These are phyloP conservation scores for Lemur catta DNA, from an alignment of 2,797 vertebrate genomes.

Conservation along the genomic window DNA sequence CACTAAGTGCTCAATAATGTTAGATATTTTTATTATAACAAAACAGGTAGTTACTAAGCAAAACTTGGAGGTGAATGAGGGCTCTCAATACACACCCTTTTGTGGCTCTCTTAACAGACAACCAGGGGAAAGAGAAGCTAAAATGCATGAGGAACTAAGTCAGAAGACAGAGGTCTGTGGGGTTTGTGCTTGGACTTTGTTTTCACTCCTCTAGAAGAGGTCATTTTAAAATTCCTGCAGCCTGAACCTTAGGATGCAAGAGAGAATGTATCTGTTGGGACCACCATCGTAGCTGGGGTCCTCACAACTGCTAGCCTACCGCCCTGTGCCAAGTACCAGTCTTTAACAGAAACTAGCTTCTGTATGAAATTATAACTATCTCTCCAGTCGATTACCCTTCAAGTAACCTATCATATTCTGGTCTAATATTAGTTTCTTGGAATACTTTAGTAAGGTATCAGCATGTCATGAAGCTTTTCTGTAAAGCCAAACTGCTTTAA, in stretches of 20 bases:
- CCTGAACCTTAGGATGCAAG: not conserved
- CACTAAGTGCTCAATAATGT: not conserved
- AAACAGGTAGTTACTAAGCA: not conserved
- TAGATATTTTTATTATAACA: slow-evolving; percentile 20
- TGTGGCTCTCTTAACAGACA: not conserved
- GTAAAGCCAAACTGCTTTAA: slow-evolving; percentile 5
- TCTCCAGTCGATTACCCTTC: not conserved
- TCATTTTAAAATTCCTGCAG: not conserved
- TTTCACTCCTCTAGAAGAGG: not conserved
- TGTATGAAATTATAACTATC: not conserved
- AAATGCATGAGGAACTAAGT: not conserved
- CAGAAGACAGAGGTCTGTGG: not conserved
- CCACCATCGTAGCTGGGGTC: not conserved
- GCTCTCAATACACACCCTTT: not conserved
- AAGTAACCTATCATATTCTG: not conserved
- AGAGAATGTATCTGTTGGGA: not conserved
- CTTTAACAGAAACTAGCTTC: slow-evolving; percentile 7
- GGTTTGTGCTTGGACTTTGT: not conserved
- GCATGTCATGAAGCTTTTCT: not conserved
- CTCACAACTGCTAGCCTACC: not conserved
- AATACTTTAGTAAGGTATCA: slow-evolving; percentile 1
- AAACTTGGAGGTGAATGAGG: not conserved
- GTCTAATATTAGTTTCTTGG: slow-evolving; percentile 41
- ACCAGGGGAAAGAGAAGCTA: not conserved
- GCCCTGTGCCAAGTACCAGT: not conserved